Evolutionary conservation across 92 coral and sea anemone species (phyloP).

Genomic region (Umimayanthus kanabou): DNA sequence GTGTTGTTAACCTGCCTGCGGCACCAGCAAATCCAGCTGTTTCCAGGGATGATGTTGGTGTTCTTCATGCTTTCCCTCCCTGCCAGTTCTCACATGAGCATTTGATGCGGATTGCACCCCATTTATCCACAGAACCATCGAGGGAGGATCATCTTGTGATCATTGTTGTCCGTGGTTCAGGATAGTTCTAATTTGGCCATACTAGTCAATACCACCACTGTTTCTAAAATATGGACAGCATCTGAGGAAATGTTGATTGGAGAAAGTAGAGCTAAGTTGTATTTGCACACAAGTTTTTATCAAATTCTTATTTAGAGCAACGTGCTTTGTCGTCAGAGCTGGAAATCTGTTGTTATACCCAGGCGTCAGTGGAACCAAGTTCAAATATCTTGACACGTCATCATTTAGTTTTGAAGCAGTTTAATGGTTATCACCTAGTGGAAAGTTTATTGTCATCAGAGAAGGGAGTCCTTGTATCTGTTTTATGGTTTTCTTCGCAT

Average conservation of each 20-base stretch:
- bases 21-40: slow-evolving; percentile 75
- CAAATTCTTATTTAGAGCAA: slow-evolving; percentile 37
- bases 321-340: slow-evolving; percentile 34
- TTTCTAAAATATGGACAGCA: slow-evolving; percentile 35
- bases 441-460: slow-evolving; percentile 33
- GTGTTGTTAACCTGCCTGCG: slow-evolving; percentile 94
- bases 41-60: slow-evolving; percentile 90
- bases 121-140: slow-evolving; percentile 96
- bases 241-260: slow-evolving; percentile 20
- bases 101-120: slow-evolving; percentile 97
- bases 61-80: slow-evolving; percentile 99
- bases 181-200: slow-evolving; percentile 48
- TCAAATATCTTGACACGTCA: slow-evolving; percentile 12
- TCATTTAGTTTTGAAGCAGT: slow-evolving; percentile 23
- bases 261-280: slow-evolving; percentile 39
- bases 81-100: slow-evolving; percentile 99
- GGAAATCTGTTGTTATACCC: slow-evolving; percentile 25
- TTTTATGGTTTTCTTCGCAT: slow-evolving; percentile 31
- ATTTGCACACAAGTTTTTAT: slow-evolving; percentile 34
- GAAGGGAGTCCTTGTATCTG: slow-evolving; percentile 45
- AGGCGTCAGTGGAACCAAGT: slow-evolving; percentile 18
- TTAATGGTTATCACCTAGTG: slow-evolving; percentile 24
- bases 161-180: slow-evolving; percentile 95
- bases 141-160: slow-evolving; percentile 98
- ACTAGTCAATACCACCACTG: slow-evolving; percentile 24